A percentile compares a stretch with the other conserved stretches of the same genome.
Evolutionary conservation across 2,888 invertebrate genomes (phyloP).

Genomic region (Seira musarum): DNA sequence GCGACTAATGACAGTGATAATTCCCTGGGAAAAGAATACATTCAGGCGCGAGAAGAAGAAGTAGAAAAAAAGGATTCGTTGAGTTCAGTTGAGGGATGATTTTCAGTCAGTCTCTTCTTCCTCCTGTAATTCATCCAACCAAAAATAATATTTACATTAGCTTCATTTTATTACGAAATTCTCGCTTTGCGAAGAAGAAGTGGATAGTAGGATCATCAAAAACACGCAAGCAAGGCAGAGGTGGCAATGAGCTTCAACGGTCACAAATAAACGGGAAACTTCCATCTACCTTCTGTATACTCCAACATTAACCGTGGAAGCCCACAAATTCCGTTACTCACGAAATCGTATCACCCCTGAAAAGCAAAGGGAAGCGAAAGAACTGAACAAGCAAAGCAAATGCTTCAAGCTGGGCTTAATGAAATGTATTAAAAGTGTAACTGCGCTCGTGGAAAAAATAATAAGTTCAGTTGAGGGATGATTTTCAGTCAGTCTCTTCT

Average conservation of each 20-base stretch:
- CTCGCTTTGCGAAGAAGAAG: neutral
- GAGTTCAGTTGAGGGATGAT: neutral
- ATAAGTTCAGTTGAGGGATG: neutral
- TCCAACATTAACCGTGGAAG: neutral
- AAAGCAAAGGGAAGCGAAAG: neutral
- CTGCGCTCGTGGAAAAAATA: too few relatives aligned
- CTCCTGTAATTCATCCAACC: slow-evolving; percentile 63
- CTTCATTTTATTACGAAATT: slow-evolving; percentile 34
- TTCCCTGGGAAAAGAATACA: slow-evolving; percentile 43
- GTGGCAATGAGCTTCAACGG: too few relatives aligned
- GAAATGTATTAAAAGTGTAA: neutral
- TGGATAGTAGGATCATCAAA: neutral
- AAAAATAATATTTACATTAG: slow-evolving; percentile 66
- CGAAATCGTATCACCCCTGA: neutral
- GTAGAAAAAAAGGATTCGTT: neutral
- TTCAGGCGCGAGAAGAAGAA: slow-evolving; percentile 36
- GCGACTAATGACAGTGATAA: slow-evolving; percentile 5
- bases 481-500: slow-evolving; percentile 27
- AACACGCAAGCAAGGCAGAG: neutral
- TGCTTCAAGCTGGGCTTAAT: neutral
- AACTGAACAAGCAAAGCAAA: too few relatives aligned
- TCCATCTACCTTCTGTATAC: too few relatives aligned
- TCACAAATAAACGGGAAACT: too few relatives aligned
- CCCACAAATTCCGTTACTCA: neutral
- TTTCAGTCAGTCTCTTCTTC: slow-evolving; percentile 29